phyloP scores from a whole-genome alignment of 2,888 invertebrate species.

The Teleiodes luculella region DNA sequence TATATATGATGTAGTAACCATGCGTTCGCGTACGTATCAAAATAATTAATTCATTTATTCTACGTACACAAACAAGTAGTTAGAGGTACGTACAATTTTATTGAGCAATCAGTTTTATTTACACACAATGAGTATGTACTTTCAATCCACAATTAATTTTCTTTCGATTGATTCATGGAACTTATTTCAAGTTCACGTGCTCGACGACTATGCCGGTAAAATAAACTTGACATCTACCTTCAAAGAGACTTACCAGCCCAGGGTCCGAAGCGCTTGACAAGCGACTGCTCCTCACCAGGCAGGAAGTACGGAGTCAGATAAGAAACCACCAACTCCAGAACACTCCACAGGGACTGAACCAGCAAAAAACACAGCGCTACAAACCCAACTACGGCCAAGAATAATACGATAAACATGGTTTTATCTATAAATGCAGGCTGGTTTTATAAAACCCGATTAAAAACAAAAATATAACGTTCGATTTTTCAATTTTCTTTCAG shows the following conservation, averaged over 20 bases:
- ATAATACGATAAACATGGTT: slow-evolving; percentile 33
- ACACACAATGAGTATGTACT: no score
- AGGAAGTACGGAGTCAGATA: slow-evolving; percentile 83
- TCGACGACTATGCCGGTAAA: slow-evolving; percentile 10
- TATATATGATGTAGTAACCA: no score
- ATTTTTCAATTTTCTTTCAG: neutral
- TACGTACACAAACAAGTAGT: no score
- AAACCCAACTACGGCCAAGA: slow-evolving; percentile 73
- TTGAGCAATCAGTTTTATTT: no score
- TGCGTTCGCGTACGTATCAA: no score
- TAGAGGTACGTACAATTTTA: no score
- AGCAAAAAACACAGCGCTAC: slow-evolving; percentile 67
- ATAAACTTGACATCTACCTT: slow-evolving; percentile 12
- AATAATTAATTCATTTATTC: no score
- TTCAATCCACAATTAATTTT: no score
- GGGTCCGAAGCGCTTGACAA: slow-evolving; percentile 85
- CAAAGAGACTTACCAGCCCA: slow-evolving; percentile 87
- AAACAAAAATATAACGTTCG: slow-evolving; percentile 13
- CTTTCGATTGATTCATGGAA: no score
- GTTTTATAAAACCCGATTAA: neutral
- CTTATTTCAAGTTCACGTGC: slow-evolving; percentile 1
- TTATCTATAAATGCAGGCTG: slow-evolving; percentile 12
- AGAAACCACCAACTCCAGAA: slow-evolving; percentile 78
- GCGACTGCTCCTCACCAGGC: slow-evolving; percentile 78
- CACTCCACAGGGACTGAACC: slow-evolving; percentile 80